Evolutionary conservation across 2,797 vertebrate species (phyloP).

Genomic region (Parauchenoglanis ngamensis): DNA sequence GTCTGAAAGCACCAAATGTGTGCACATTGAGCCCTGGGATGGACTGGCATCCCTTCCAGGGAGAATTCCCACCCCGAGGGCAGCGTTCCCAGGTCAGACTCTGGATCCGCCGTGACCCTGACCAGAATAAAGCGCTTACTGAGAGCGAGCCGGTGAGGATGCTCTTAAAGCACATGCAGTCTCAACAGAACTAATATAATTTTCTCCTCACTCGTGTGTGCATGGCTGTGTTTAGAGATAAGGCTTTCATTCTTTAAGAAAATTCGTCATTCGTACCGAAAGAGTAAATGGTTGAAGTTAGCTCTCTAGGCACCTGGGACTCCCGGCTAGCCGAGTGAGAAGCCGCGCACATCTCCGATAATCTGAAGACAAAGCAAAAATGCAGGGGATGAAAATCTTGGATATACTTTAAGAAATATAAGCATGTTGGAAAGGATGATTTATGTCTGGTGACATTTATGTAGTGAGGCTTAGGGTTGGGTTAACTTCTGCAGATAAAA

Average conservation of each 20-base stretch:
- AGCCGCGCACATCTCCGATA: constrained; percentile 95
- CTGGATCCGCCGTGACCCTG: not conserved
- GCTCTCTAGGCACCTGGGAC: constrained; percentile 88
- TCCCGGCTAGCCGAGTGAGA: constrained; percentile 89
- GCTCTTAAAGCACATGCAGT: not conserved
- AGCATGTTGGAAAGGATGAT: not conserved
- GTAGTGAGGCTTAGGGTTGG: too few relatives aligned
- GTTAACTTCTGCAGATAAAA: not conserved
- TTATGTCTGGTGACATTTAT: not conserved
- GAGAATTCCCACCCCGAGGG: not conserved
- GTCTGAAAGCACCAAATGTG: not conserved
- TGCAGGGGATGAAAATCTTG: not conserved
- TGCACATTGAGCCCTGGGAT: not conserved
- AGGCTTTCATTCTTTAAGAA: not conserved
- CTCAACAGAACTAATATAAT: not conserved
- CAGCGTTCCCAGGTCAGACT: not conserved
- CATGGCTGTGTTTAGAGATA: not conserved
- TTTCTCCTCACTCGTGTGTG: not conserved
- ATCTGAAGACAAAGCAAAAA: constrained; percentile 69
- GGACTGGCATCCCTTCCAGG: not conserved
- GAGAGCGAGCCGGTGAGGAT: not conserved
- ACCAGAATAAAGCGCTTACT: not conserved
- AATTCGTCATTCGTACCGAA: constrained; percentile 20
- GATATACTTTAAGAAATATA: too few relatives aligned
- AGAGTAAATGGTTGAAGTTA: constrained; percentile 69